Evolutionary conservation across 1,140 invertebrate species (phyloP).

Genomic region (Pemphigus obesinymphae): DNA sequence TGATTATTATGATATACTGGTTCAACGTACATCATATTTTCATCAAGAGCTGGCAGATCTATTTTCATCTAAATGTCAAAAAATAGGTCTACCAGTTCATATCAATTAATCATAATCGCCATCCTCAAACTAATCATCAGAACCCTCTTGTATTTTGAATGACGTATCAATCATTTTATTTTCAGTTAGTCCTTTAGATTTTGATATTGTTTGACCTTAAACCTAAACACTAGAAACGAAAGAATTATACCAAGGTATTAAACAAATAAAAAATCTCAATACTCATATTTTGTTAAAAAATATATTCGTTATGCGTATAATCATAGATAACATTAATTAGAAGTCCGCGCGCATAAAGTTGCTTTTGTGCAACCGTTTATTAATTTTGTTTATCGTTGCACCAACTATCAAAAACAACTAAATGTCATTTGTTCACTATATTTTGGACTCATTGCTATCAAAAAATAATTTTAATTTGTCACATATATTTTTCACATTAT

Average conservation of each 20-base stretch:
- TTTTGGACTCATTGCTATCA: too few relatives aligned
- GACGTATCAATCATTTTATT: neutral
- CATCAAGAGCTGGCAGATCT: neutral
- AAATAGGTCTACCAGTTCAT: neutral
- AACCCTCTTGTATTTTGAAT: neutral
- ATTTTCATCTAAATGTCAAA: neutral
- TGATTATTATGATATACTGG: neutral
- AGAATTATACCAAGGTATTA: neutral
- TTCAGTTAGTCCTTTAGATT: neutral
- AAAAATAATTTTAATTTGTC: too few relatives aligned
- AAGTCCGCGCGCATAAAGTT: neutral
- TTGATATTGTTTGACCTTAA: too few relatives aligned
- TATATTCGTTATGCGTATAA: too few relatives aligned
- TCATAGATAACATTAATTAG: too few relatives aligned
- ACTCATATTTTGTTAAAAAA: neutral
- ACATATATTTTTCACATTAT: too few relatives aligned
- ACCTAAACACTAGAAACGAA: too few relatives aligned
- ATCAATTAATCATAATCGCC: neutral
- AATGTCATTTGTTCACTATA: neutral
- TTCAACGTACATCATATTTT: neutral
- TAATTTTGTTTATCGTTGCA: neutral
- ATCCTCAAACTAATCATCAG: neutral
- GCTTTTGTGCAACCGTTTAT: neutral
- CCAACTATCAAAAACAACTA: neutral
- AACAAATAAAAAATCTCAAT: neutral